phyloP scores from a whole-genome alignment of 2,113 vertebrate species.

The Noctilio leporinus region DNA sequence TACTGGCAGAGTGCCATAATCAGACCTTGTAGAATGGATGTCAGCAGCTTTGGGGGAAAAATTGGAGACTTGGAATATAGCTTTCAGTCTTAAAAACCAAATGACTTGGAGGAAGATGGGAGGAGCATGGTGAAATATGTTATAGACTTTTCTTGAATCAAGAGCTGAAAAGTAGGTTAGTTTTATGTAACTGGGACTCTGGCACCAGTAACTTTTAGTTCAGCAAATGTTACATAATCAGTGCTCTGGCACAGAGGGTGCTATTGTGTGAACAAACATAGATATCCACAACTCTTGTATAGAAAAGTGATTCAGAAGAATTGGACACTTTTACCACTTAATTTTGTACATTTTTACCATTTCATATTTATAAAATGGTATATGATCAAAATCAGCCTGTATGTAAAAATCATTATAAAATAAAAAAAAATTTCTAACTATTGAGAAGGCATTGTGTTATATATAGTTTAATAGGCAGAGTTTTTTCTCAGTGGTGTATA shows the following conservation, averaged over 20 bases:
- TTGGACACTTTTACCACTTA: not conserved
- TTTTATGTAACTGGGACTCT: not conserved
- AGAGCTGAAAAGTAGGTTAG: not conserved
- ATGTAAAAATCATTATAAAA: slow-evolving; percentile 10
- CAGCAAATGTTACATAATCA: not conserved
- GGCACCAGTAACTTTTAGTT: not conserved
- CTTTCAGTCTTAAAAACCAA: not conserved
- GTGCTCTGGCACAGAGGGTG: not conserved
- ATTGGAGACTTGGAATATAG: not conserved
- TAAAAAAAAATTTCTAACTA: not conserved
- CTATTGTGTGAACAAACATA: not conserved
- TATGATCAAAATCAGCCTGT: not conserved
- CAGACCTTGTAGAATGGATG: not conserved
- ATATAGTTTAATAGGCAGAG: not conserved
- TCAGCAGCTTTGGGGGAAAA: not conserved
- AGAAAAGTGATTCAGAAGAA: not conserved
- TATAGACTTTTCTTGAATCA: not conserved
- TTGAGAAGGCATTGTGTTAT: not conserved
- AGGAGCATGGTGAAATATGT: not conserved
- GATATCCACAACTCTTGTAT: not conserved
- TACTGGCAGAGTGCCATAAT: not conserved
- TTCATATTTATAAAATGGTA: not conserved
- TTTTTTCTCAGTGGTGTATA: slow-evolving; percentile 21
- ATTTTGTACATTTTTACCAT: not conserved
- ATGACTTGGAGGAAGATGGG: not conserved